A percentile compares a stretch with the other conserved stretches of the same genome.
Conservation (phyloP, 30 jellyfish, hydroid and myxozoan species). For the Phacellophora camtschatica region DNA sequence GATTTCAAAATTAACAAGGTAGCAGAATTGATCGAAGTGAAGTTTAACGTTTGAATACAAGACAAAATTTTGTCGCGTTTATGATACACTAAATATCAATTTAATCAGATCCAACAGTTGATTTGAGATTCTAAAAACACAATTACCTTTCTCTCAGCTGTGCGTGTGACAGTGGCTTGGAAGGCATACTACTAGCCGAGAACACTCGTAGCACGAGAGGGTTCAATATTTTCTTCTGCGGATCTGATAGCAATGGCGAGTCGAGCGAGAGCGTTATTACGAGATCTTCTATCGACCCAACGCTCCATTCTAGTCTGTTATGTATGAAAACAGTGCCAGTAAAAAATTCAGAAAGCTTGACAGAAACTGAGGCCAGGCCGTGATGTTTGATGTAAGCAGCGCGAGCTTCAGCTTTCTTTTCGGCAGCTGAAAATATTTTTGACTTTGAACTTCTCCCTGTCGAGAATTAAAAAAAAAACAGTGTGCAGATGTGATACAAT, state of each 20-base stretch:
- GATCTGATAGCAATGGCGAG: constrained; percentile 81
- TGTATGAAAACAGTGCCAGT: constrained; percentile 56
- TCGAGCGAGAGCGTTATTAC: constrained; percentile 67
- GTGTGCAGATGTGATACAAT: too few relatives aligned
- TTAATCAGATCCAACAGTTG: too few relatives aligned
- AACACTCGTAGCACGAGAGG: constrained; percentile 73
- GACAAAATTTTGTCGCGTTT: too few relatives aligned
- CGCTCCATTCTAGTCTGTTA: constrained; percentile 29
- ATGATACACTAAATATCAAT: too few relatives aligned
- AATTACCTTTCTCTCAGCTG: constrained; percentile 50
- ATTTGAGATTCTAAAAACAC: too few relatives aligned
- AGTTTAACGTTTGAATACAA: too few relatives aligned
- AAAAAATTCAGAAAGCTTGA: constrained; percentile 79
- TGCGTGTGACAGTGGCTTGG: constrained; percentile 45
- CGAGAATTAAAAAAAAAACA: neutral
- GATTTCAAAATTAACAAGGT: too few relatives aligned
- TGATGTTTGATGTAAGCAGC: constrained; percentile 39
- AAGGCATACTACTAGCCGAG: constrained; percentile 78
- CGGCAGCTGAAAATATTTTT: constrained; percentile 29
- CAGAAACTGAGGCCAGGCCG: constrained; percentile 71
- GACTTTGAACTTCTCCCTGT: constrained; percentile 51
- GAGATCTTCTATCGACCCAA: constrained; percentile 68
- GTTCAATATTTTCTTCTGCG: constrained; percentile 73
- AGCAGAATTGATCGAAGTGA: too few relatives aligned
- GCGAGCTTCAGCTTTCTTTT: constrained; percentile 31